Evolutionary conservation across 2,888 invertebrate species (phyloP), one percentile per base, ranked within the genome.

Genomic region (Apoda limacodes): DNA sequence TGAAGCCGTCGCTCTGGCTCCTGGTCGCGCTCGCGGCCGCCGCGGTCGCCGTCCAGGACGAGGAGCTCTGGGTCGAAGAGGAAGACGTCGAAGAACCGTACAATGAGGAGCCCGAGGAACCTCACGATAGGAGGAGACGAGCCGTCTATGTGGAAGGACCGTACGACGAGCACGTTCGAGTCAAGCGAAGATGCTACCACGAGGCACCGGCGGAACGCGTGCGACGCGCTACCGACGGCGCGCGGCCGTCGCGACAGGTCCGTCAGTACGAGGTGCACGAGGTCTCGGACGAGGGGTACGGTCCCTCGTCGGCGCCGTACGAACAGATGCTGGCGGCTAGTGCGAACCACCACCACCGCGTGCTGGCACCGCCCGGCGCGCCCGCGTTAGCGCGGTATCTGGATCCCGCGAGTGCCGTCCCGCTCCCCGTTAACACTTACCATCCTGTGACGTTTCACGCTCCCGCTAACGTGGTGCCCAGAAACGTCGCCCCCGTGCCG

Each of bases 181-280:
- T 69, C 11, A 71, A 72, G 39, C 49, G 69, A 23, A 50, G 59
- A 13, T 60, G 64, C 33, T 55, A 57, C 2, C 47, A 60, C 5
- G 51, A 51, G 19, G 25, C 25, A 4, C 50, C 40, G 13, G 34
- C 44, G 6, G 32, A 44, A 5, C 42, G 61, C 14, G 44, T 36
- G 4, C 52, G 55, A 1, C 50, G 61, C 3, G 52, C 61, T 0
- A 39, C 53, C 0, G 59, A 64, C 0, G 56, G 55, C 33, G 49
- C 52, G 5, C 45, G 70, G 13, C 46, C 44, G 2, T 65, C 67
- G 4, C 55, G 71, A 0, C 69, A 71, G 27, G 52, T 71, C 2
- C 76, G 74, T 30, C 75, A 74, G 30, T 78, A 78, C 34, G 72
- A 80, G 44, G 78, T 80, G 1, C 64, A 75, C 35, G 78, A 80